Evolutionary conservation across 2,113 vertebrate genomes (phyloP), one percentile per base, ranked within the genome.

Genomic region (Syngnathus typhle): DNA sequence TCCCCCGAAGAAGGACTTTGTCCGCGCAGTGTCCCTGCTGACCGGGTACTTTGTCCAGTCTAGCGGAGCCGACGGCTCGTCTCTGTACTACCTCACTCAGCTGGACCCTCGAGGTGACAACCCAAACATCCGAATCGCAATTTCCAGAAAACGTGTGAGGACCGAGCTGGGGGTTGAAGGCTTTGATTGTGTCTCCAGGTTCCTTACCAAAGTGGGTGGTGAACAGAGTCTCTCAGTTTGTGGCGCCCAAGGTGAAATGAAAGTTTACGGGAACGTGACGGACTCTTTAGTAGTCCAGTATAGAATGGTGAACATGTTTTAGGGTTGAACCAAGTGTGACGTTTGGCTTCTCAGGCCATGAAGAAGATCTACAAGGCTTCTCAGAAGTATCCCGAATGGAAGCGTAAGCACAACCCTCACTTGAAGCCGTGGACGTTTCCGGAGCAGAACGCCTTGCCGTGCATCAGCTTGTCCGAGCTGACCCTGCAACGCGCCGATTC

Each of bases 331-430:
- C 8, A 4, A 60, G 16, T 38, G 41, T 16, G 41, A 44, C 60
- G 19, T n/a, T 12, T 69, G 37, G 6, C 27, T 58, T n/a, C 52
- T 0, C 75, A 94, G 93, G 93, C 91, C 0, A 93, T 94, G 92
- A 94, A 90, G 80, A 93, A 93, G 84, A 90, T 94, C 87, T 92
- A 96, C 90, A 95, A 92, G 76, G 92, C 94, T 0, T 93, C 92
- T 8, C 81, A 92, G 77, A 95, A 95, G 83, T 93, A 94, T n/a
- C 93, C 90, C 0, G 93, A 93, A 72, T 95, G 92, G 93, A 93
- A 93, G 75, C 84, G 88, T 36, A 91, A 89, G 66, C 92, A 95
- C 23, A 82, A 90, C 41, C 91, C 92, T 0, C 63, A 43, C n/a
- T 87, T 91, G 76, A 94, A 94, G 86, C 92, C 92, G 0, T 93